phyloP scores from a whole-genome alignment of 1,140 invertebrate genomes.

The Saxidomus purpurata region DNA sequence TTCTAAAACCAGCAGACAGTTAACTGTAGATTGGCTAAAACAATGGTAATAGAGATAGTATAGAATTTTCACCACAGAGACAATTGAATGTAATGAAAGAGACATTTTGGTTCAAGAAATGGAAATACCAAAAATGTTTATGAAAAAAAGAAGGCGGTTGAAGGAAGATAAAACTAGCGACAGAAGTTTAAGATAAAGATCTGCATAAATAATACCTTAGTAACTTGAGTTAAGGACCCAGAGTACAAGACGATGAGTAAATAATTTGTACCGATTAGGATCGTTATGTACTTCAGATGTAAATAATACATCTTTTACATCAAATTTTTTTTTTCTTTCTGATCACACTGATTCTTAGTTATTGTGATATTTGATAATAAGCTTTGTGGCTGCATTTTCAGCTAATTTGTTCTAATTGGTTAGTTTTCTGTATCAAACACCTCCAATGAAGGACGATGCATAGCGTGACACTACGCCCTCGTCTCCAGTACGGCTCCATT shows the following conservation, averaged over 20 bases:
- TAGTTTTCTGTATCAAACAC: neutral
- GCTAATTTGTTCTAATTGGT: conserved; percentile 35
- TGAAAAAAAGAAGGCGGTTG: no score
- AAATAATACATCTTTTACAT: conserved; percentile 1
- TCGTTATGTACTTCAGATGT: neutral
- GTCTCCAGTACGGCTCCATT: neutral
- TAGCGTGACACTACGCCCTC: conserved; percentile 11
- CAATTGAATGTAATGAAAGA: neutral
- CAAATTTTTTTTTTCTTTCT: neutral
- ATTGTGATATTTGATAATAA: neutral
- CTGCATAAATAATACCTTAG: neutral
- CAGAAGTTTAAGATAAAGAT: neutral
- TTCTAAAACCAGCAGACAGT: conserved; percentile 4
- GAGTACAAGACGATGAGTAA: neutral
- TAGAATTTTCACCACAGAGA: neutral
- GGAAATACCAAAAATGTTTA: neutral
- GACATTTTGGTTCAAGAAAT: neutral
- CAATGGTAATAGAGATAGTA: conserved; percentile 7
- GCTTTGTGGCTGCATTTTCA: neutral
- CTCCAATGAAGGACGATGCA: conserved; percentile 1
- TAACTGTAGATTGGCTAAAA: conserved; percentile 16
- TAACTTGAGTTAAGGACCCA: no score
- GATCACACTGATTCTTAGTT: neutral
- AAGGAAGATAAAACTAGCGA: no score
- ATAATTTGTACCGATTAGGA: neutral